A percentile compares a stretch with the other conserved stretches of the same genome.
phyloP scores from a whole-genome alignment of 2,797 vertebrate genomes.

The Naso thynnoides region DNA sequence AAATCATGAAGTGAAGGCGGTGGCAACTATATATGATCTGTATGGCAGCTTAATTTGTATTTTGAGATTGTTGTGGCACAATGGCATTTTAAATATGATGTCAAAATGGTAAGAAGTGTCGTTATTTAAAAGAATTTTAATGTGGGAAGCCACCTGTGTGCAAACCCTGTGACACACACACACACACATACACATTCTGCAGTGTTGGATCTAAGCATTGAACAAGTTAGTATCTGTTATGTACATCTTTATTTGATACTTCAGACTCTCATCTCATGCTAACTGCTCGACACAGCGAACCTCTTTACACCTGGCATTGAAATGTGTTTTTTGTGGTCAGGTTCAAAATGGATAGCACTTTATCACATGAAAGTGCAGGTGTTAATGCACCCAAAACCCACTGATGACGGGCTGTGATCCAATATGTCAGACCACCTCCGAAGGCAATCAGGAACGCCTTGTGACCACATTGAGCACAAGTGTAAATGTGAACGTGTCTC shows the following conservation, averaged over 20 bases:
- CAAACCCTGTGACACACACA: background rate
- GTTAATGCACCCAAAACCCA: no score
- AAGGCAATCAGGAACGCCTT: no score
- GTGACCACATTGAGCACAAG: no score
- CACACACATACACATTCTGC: background rate
- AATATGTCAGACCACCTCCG: no score
- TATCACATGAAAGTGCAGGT: no score
- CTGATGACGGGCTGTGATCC: no score
- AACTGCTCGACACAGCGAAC: no score
- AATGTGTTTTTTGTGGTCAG: no score
- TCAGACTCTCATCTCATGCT: background rate
- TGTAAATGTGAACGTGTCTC: no score
- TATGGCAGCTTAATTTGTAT: background rate
- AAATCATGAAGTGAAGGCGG: background rate
- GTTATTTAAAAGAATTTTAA: background rate
- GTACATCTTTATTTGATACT: background rate
- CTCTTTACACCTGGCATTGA: no score
- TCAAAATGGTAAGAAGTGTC: background rate
- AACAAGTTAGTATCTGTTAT: background rate
- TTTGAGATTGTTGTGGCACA: background rate
- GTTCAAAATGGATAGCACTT: no score
- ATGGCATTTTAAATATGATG: background rate
- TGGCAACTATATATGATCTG: background rate
- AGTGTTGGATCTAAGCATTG: background rate
- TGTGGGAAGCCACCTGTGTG: background rate